Percentiles rank a stretch among this genome's conserved stretches.
phyloP scores from a whole-genome alignment of 2,113 vertebrate genomes.

The Pollimyrus isidori region DNA sequence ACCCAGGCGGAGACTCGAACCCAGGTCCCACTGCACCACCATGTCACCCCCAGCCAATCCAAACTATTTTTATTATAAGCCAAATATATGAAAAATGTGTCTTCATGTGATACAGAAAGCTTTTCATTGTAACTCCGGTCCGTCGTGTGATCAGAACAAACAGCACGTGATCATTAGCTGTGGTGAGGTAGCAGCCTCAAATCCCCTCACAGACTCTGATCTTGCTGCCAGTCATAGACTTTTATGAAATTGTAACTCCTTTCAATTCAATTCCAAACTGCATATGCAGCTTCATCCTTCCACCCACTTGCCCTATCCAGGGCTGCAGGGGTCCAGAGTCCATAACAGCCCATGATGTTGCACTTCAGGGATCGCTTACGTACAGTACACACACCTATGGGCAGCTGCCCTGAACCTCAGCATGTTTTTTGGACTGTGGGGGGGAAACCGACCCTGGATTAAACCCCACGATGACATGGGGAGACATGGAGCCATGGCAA shows the following conservation, averaged over 20 bases:
- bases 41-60: neutral
- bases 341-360: neutral
- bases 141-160: no score
- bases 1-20: no score
- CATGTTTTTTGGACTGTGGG: neutral
- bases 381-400: neutral
- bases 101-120: neutral
- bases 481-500: neutral
- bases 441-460: neutral
- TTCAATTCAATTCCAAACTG: neutral
- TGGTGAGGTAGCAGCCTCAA: no score
- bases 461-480: neutral
- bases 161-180: no score
- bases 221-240: no score
- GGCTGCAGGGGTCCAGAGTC: neutral
- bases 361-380: neutral
- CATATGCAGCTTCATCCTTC: neutral
- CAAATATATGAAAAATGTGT: neutral
- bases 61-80: neutral
- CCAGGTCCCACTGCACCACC: no score
- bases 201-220: no score
- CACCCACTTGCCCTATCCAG: neutral
- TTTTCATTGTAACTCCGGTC: neutral
- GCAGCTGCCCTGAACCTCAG: neutral
- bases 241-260: no score